Conservation (phyloP, 2,888 invertebrate genomes). For the Sesia bembeciformis region DNA sequence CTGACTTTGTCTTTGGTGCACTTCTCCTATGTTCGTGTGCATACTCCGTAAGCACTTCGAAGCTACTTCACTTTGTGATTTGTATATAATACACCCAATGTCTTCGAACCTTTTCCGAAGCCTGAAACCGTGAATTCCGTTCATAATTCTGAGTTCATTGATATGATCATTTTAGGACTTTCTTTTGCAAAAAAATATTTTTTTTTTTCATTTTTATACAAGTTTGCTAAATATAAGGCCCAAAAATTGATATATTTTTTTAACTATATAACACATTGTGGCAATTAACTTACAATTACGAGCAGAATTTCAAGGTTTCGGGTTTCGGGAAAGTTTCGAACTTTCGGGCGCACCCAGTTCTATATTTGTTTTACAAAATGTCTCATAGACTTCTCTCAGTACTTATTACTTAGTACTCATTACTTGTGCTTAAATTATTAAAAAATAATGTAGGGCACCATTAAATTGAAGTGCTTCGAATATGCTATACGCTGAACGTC, state of each 20-base stretch:
- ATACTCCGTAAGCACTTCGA: slow-evolving; percentile 57
- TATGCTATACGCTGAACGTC: slow-evolving; percentile 64
- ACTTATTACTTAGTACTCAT: background rate
- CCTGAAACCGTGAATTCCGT: too few relatives aligned
- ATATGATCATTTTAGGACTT: background rate
- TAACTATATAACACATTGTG: too few relatives aligned
- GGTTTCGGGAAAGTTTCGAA: background rate
- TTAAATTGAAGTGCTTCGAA: slow-evolving; percentile 56
- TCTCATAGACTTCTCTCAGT: background rate
- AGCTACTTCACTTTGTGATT: slow-evolving; percentile 35
- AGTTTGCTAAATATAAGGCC: background rate
- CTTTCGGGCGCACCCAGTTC: background rate
- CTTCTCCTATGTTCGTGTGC: slow-evolving; percentile 39
- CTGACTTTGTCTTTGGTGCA: slow-evolving; percentile 45
- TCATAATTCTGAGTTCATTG: too few relatives aligned
- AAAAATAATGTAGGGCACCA: background rate
- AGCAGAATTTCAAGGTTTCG: background rate
- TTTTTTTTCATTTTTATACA: too few relatives aligned
- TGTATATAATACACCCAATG: slow-evolving; percentile 1
- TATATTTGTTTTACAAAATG: background rate
- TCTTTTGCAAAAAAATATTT: background rate
- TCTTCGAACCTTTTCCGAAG: background rate
- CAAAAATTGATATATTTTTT: too few relatives aligned
- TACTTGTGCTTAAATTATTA: background rate
- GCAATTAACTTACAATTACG: background rate